A percentile compares a stretch with the other conserved stretches of the same genome.
Conservation (phyloP, 2,888 invertebrate species). For the Epirrhoe tristata region DNA sequence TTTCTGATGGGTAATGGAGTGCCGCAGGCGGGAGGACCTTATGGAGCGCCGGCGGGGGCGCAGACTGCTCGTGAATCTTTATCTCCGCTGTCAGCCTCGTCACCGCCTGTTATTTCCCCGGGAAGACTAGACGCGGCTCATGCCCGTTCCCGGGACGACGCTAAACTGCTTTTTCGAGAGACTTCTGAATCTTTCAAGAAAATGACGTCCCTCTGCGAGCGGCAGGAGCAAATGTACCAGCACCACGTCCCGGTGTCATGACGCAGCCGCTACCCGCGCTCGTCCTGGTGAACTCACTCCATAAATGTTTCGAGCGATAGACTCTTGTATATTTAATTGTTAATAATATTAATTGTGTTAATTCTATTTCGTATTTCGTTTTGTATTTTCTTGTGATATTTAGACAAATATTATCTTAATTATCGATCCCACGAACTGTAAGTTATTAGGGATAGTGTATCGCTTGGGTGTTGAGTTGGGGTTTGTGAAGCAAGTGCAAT, state of each 20-base stretch:
- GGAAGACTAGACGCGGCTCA: constrained; percentile 78
- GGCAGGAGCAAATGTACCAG: constrained; percentile 83
- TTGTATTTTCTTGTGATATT: constrained; percentile 86
- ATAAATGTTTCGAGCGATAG: constrained; percentile 60
- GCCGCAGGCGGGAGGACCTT: constrained; percentile 70
- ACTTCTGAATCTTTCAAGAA: constrained; percentile 82
- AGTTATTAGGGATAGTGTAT: constrained; percentile 77
- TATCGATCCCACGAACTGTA: constrained; percentile 82
- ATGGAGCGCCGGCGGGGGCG: constrained; percentile 73
- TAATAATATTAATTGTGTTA: constrained; percentile 84
- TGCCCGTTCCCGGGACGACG: constrained; percentile 75
- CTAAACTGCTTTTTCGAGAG: constrained; percentile 84
- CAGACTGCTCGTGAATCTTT: constrained; percentile 77
- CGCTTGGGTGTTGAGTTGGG: constrained; percentile 73
- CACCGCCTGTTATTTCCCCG: constrained; percentile 79
- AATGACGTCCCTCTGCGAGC: constrained; percentile 83
- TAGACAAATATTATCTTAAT: constrained; percentile 83
- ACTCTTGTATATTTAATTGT: constrained; percentile 81
- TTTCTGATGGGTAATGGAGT: constrained; percentile 76
- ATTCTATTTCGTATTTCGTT: constrained; percentile 84
- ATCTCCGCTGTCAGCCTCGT: constrained; percentile 79
- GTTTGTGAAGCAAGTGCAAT: constrained; percentile 81
- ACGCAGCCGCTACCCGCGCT: constrained; percentile 73
- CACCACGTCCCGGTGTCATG: constrained; percentile 85
- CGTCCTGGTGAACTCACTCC: constrained; percentile 75